Conservation (phyloP, 2,797 vertebrate species). For the Thamnophis elegans region DNA sequence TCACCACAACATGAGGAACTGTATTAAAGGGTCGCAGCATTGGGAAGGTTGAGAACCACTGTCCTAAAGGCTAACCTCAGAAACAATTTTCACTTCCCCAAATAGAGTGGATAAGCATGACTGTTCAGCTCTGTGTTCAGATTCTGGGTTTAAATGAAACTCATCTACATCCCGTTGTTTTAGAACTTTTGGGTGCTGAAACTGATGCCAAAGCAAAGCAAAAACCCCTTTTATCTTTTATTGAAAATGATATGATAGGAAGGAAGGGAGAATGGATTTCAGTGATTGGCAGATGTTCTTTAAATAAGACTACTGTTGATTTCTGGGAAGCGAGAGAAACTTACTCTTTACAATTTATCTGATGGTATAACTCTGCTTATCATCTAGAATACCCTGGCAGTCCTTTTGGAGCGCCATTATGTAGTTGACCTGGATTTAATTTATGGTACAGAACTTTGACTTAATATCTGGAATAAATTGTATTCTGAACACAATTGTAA, state of each 20-base stretch:
- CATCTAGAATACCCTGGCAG: not conserved
- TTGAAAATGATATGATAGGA: not conserved
- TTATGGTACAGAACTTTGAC: not conserved
- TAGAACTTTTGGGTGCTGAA: not conserved
- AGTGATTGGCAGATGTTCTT: not conserved
- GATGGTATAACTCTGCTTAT: not conserved
- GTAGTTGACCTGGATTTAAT: not conserved
- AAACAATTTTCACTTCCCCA: not conserved
- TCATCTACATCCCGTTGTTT: not conserved
- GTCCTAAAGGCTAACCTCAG: not conserved
- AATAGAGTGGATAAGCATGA: not conserved
- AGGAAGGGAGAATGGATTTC: not conserved
- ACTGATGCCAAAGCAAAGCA: not conserved
- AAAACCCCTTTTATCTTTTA: not conserved
- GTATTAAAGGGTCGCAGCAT: too few species aligned
- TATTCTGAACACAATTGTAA: too few species aligned
- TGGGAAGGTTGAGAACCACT: too few species aligned
- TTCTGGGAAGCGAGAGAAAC: not conserved
- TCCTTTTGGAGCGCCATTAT: not conserved
- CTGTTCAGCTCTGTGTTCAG: not conserved
- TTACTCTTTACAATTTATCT: not conserved
- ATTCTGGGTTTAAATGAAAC: not conserved
- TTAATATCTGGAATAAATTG: not conserved
- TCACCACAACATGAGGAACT: too few species aligned
- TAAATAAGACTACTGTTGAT: not conserved